Conservation (phyloP, 2,888 invertebrate species). For the Rotaria macrura region DNA sequence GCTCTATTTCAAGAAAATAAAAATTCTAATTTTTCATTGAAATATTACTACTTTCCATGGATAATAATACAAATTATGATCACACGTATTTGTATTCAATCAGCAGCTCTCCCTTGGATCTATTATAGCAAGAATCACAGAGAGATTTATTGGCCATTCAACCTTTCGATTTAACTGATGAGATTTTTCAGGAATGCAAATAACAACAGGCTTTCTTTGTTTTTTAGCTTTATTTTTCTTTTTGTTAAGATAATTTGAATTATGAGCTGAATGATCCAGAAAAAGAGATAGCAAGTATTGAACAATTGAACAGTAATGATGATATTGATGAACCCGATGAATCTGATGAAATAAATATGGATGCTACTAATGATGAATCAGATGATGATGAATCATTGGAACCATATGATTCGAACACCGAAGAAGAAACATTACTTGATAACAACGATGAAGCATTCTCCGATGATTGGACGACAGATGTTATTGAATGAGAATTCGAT, state of each 20-base stretch:
- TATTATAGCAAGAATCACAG: too few species aligned
- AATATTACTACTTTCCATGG: too few species aligned
- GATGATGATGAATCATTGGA: background rate
- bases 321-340: background rate
- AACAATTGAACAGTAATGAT: background rate
- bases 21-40: too few species aligned
- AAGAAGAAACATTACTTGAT: background rate
- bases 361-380: background rate
- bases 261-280: background rate
- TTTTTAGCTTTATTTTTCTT: too few species aligned
- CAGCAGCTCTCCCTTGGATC: too few species aligned
- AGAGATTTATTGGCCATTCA: too few species aligned
- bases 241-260: background rate
- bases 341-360: background rate
- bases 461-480: background rate
- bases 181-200: too few species aligned
- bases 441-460: background rate
- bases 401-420: background rate
- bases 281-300: background rate
- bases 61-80: too few species aligned
- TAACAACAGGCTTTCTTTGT: too few species aligned
- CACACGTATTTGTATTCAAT: too few species aligned
- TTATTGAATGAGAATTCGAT: background rate
- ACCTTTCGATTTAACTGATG: too few species aligned
- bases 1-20: too few species aligned